These are phyloP conservation scores for Scelioninae gen. 2 DNA, from an alignment of 2,888 invertebrate genomes.

Conservation along the genomic window DNA sequence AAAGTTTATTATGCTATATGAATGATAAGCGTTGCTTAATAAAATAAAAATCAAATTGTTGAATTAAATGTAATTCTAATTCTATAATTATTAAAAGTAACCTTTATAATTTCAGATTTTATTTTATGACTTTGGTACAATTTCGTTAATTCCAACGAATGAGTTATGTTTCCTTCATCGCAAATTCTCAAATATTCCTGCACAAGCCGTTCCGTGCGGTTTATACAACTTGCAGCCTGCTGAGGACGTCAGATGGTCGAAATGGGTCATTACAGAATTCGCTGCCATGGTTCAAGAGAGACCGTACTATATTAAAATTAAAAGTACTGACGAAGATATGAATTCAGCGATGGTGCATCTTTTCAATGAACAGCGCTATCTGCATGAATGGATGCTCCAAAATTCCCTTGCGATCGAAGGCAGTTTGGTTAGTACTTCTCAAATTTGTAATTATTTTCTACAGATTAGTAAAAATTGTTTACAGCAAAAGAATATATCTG, in stretches of 20 bases:
- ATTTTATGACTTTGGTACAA: slow-evolving; percentile 73
- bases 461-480: slow-evolving; percentile 4
- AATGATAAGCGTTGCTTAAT: too few relatives aligned
- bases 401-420: slow-evolving; percentile 16
- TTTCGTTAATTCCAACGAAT: slow-evolving; percentile 64
- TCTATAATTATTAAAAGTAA: too few relatives aligned
- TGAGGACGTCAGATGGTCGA: slow-evolving; percentile 25
- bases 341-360: slow-evolving; percentile 32
- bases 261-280: slow-evolving; percentile 13
- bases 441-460: slow-evolving; percentile 21
- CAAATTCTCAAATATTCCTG: slow-evolving; percentile 67
- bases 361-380: background rate
- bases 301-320: background rate
- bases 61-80: too few relatives aligned
- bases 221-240: slow-evolving; percentile 67
- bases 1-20: too few relatives aligned
- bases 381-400: slow-evolving; percentile 27
- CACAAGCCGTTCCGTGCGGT: slow-evolving; percentile 72
- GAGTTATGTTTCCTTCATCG: slow-evolving; percentile 68
- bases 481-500: background rate
- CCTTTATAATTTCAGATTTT: slow-evolving; percentile 65
- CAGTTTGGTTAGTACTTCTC: slow-evolving; percentile 33
- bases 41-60: too few relatives aligned
- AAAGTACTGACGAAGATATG: slow-evolving; percentile 14
- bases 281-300: background rate